A percentile compares a stretch with the other conserved stretches of the same genome.
phyloP scores from a whole-genome alignment of 2,888 invertebrate genomes.

The Eupithecia subfuscata region DNA sequence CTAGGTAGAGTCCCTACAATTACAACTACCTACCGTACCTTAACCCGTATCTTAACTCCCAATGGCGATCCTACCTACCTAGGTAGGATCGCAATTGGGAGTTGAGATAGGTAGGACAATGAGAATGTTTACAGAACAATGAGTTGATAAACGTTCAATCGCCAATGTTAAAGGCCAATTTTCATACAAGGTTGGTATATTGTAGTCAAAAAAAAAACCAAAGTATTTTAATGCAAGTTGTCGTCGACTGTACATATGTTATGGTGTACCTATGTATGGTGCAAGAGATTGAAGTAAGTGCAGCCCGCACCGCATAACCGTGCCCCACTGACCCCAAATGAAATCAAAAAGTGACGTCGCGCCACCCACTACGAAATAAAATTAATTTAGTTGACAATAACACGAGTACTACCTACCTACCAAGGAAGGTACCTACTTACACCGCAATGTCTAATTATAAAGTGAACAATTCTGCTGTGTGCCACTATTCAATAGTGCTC shows the following conservation, averaged over 20 bases:
- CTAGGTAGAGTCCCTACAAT: too few relatives aligned
- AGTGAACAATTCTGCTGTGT: slow-evolving; percentile 44
- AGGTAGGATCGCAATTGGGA: too few relatives aligned
- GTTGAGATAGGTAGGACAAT: too few relatives aligned
- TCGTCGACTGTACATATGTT: neutral
- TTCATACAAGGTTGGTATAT: too few relatives aligned
- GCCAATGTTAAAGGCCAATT: too few relatives aligned
- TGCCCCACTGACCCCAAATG: slow-evolving; percentile 77
- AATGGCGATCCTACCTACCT: too few relatives aligned
- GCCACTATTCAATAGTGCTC: slow-evolving; percentile 59
- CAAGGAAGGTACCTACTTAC: slow-evolving; percentile 15
- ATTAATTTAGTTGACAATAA: slow-evolving; percentile 54
- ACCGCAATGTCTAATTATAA: slow-evolving; percentile 58
- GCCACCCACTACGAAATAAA: slow-evolving; percentile 60
- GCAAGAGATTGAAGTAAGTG: neutral
- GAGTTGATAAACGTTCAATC: too few relatives aligned
- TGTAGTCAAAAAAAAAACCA: too few relatives aligned
- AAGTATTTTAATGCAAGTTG: too few relatives aligned
- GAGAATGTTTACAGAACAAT: too few relatives aligned
- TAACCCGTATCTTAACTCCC: too few relatives aligned
- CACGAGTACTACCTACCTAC: slow-evolving; percentile 28
- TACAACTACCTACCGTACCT: too few relatives aligned
- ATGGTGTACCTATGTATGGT: neutral
- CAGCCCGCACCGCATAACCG: slow-evolving; percentile 3
- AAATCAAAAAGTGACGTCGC: slow-evolving; percentile 67